Evolutionary conservation across 2,113 vertebrate genomes (phyloP).

Genomic region (Chloroceryle aenea): DNA sequence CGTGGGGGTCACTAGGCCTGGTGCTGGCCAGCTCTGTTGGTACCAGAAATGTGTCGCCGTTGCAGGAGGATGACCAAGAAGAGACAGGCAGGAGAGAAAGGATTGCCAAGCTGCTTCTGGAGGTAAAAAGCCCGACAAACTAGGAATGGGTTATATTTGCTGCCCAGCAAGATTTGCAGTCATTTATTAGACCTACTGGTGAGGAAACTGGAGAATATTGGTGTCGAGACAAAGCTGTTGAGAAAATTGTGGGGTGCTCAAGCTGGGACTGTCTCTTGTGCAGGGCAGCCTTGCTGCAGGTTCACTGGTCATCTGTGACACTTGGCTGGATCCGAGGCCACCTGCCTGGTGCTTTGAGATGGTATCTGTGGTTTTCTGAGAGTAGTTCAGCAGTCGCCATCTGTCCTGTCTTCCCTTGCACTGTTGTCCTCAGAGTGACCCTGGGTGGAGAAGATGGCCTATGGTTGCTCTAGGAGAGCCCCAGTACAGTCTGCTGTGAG

Average conservation of each 20-base stretch:
- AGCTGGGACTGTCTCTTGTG: fast-evolving
- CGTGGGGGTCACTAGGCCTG: neutral
- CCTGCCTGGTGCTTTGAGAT: neutral
- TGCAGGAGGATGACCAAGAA: neutral
- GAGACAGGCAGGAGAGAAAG: neutral
- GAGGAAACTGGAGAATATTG: neutral
- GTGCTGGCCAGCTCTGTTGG: neutral
- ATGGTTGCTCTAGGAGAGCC: neutral
- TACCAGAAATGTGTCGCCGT: neutral
- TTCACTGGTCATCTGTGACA: neutral
- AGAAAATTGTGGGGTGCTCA: neutral
- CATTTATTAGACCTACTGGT: neutral
- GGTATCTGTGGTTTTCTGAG: neutral
- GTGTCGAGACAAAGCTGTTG: neutral
- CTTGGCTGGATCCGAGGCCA: neutral
- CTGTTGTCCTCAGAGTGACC: neutral
- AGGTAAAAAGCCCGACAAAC: neutral
- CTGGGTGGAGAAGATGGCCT: neutral
- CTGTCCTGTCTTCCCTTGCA: neutral
- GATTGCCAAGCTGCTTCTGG: neutral
- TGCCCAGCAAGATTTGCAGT: neutral
- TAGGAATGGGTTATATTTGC: neutral
- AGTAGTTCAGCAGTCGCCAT: neutral
- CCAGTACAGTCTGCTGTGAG: neutral
- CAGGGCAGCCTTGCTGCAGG: neutral